Base-by-base conservation (phyloP, 1,140 invertebrate genomes). In the Diorhabda elongata region DNA sequence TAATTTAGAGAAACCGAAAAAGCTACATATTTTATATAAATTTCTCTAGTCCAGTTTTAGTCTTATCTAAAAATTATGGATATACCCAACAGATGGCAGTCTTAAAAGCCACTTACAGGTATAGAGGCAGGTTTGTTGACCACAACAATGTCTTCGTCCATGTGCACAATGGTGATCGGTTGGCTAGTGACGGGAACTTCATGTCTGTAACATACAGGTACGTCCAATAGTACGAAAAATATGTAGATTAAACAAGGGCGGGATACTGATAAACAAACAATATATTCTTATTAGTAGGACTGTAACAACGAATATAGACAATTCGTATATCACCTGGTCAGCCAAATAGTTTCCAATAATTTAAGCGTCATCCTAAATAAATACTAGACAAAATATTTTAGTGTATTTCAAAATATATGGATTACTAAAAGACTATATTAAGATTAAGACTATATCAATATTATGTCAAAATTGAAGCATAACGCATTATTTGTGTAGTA, bases 101-200 rank as follows among this genome's bases (percentile, higher is more conserved):
- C 87, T 87, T 61, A 85, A 83, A 86, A 87, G 88, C 88, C 88
- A 91, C 90, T 91, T 91, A 92, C 96, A 83, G 98, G 98, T 86
- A 99, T 97, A 83, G 97, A 99, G 81, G 97, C 92, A 78, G 98
- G 98, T 90, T 99, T 99, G 89, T 99, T 97, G 82, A 99, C 93
- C 82, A 99, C 98, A 83, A 99, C 90, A 85, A 98, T 88, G 87
- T 99, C 95, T 84, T 98, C 94, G 87, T 95, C 95, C 87, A 98
- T 95, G 86, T 95, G 91, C 81, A 99, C 91, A 83, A 99, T 92
- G 83, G 93, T 92, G 85, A 98, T 94, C 80, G 91, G 90, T 85
- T 93, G 90, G 83, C 91, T 92, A 83, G 93, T 92, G 83, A 98
- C 95, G 80, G 96, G 95, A 84, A 97, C 93, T 90, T 98, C 96